These are phyloP conservation scores for Stenopsyche tienmushanensis DNA, from an alignment of 1,140 invertebrate species.

Conservation along the genomic window DNA sequence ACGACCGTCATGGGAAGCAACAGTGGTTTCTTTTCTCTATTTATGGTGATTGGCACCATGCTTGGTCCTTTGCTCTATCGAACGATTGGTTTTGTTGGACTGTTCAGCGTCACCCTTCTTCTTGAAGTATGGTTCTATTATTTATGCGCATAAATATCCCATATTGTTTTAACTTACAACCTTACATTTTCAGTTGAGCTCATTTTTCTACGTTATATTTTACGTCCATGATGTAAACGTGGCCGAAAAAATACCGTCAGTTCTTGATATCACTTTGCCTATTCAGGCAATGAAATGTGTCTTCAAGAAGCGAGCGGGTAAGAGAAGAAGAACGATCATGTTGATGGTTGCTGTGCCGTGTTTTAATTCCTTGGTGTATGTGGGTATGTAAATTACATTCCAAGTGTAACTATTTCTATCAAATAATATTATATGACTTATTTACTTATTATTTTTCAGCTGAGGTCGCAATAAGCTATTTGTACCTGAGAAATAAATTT, in stretches of 20 bases:
- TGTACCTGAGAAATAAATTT: constrained; percentile 54
- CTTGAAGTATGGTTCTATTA: too few species aligned
- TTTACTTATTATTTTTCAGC: constrained; percentile 44
- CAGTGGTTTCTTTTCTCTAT: constrained; percentile 50
- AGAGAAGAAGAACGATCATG: constrained; percentile 48
- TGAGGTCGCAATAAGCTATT: constrained; percentile 50
- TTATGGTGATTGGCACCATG: constrained; percentile 49
- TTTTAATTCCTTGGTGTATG: constrained; percentile 49
- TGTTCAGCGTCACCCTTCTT: constrained; percentile 52
- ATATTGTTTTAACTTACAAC: too few species aligned
- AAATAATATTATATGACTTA: neutral
- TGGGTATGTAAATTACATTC: too few species aligned
- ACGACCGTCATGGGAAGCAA: constrained; percentile 53
- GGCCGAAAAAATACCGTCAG: constrained; percentile 28
- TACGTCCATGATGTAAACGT: constrained; percentile 33
- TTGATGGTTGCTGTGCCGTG: constrained; percentile 50
- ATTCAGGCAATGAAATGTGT: constrained; percentile 51
- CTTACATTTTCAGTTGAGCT: constrained; percentile 37
- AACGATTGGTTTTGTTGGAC: constrained; percentile 51
- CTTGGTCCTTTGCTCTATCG: constrained; percentile 50
- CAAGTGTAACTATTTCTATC: too few species aligned
- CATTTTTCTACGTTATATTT: constrained; percentile 45
- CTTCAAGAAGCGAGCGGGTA: constrained; percentile 46
- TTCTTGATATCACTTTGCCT: constrained; percentile 40
- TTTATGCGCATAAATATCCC: too few species aligned